Conservation (phyloP, 2,113 vertebrate species). For the Parotia lawesii region DNA sequence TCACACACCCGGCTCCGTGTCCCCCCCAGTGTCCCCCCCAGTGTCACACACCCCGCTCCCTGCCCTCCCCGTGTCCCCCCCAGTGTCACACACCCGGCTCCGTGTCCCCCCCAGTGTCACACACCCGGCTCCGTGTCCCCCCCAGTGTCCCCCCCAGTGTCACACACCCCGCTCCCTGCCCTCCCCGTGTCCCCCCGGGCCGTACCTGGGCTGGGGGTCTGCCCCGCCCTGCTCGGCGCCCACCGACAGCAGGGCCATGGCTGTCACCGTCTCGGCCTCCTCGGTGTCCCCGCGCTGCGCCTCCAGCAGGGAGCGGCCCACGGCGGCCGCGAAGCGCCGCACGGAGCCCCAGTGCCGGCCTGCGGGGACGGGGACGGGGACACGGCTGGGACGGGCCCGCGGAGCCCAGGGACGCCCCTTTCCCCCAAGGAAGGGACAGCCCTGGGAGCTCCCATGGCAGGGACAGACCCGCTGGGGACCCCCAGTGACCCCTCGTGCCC, state of each 20-base stretch:
- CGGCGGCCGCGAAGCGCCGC: conserved; percentile 66
- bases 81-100: too few relatives aligned
- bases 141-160: not conserved
- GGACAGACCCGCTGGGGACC: not conserved
- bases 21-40: too few relatives aligned
- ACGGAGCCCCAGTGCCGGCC: conserved; percentile 88
- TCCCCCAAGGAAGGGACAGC: not conserved
- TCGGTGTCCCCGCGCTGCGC: conserved; percentile 83
- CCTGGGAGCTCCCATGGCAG: not conserved
- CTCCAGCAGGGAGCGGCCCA: conserved; percentile 82
- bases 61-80: too few relatives aligned
- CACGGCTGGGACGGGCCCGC: not conserved
- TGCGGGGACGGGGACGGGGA: not conserved
- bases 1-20: not conserved
- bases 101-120: not conserved
- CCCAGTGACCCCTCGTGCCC: too few relatives aligned
- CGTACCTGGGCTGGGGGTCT: conserved; percentile 71
- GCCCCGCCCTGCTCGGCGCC: conserved; percentile 74
- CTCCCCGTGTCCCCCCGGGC: not conserved
- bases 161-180: not conserved
- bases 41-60: too few relatives aligned
- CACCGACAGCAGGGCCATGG: conserved; percentile 89
- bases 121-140: too few relatives aligned
- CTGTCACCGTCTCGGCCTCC: conserved; percentile 88
- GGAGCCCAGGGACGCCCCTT: too few relatives aligned